Base-by-base conservation (phyloP, 2,113 vertebrate genomes). In the Microcebus lehilahytsara region DNA sequence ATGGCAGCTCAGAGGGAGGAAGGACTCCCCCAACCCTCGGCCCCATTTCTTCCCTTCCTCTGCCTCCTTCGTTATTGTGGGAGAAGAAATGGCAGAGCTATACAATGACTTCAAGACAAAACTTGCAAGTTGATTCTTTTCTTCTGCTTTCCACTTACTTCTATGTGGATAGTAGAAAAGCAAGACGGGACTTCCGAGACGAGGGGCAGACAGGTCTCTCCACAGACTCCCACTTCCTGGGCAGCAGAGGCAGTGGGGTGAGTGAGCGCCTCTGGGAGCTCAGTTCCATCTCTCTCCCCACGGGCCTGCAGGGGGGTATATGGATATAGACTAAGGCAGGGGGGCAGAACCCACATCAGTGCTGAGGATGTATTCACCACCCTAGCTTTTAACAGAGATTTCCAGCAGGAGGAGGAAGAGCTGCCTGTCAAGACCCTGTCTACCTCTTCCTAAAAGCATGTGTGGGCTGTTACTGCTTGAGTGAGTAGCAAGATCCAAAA, bases 21-120 rank as follows among this genome's bases (percentile, higher is more conserved):
- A 40, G 46, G 22, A 56, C 66, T 3, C 3, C 22, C 3, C 32
- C 69, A 0, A 4, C 25, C 7, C 25, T 22, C 62, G 4, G 4
- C 25, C 7, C 25, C 7, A 22, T 51, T n/a, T 64, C 25, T 66
- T 79, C 56, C 12, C 53, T 32, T 64, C 30, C 13, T 16, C 34
- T 27, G 25, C 6, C 20, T 2, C 17, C 2, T 71, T 85, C 7
- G 20, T 85, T 74, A 53, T 14, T 14, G 6, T 5, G 17, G 12
- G 9, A 89, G 10, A 66, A 81, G 60, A 19, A 66, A 62, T 3
- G 37, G n/a, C 20, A 20, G 49, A 64, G 10, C 32, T 67, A 11
- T 30, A 14, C 6, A 42, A 23, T 20, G 51, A 58, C 62, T 71
- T 83, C 49, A 77, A 62, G 30, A 56, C 23, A 80, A 71, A 62